Evolutionary conservation across 64 coral and sea anemone genomes (phyloP), one percentile per base, ranked within the genome.

Genomic region (Orbicella faveolata): DNA sequence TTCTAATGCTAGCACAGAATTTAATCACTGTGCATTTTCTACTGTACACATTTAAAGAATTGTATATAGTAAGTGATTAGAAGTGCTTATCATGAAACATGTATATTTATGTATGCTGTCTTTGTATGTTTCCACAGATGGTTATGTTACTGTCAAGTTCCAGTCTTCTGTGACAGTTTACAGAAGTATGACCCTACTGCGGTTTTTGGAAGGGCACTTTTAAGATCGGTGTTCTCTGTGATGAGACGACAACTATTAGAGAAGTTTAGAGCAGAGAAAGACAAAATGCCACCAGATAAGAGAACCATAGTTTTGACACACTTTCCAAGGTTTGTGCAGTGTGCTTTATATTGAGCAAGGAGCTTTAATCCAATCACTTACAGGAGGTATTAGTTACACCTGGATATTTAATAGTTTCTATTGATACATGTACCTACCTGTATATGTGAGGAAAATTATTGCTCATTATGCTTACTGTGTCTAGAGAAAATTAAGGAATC

Each of bases 261-360:
- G 44, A 99, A 93, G 80, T 99, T 99, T 57, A 82, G 93, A 81
- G 96, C 96, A 72, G 96, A 99, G 61, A 99, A 93, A 78, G 96
- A 99, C 52, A 99, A 99, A 85, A 90, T 99, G 93, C 90, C 96
- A 3, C 79, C 93, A 34, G 96, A 99, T 57, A 99, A 99, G 52
- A 95, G 96, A 63, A 95, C 94, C 23, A 99, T 99, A 91, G 91
- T 95, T 37, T 89, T 99, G 13, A 99, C 96, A 78, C 96, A 99
- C 87, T 99, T 99, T 70, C 96, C 96, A 30, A 99, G 96, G 96
- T 94, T 70, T 77, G 66, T 36, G 20, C 13, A 57, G 54, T 6
- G 7, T 41, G 39, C 39, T 41, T 41, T 41, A 41, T 2, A 41
- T 2, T 41, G 39, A 41, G 39, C 4, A 41, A 41, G 4, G 39